phyloP scores from a whole-genome alignment of 2,888 invertebrate genomes.

The Limnephilus rhombicus region DNA sequence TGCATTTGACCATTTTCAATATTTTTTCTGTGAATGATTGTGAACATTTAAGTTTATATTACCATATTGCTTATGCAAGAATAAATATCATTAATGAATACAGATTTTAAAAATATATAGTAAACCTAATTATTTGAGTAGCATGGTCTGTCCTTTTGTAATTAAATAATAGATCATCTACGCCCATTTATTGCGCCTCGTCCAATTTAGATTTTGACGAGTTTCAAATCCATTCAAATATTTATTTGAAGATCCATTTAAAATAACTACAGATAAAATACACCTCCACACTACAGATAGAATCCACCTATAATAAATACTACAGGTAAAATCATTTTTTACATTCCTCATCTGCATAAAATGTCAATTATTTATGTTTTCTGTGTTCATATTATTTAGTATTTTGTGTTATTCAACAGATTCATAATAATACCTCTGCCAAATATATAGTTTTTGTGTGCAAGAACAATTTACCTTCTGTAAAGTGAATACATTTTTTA shows the following conservation, averaged over 20 bases:
- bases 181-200: background rate
- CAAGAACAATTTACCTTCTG: background rate
- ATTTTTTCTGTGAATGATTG: background rate
- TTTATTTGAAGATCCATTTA: background rate
- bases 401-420: background rate
- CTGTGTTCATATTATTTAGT: background rate
- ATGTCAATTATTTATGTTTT: background rate
- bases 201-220: background rate
- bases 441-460: background rate
- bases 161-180: background rate
- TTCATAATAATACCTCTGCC: background rate
- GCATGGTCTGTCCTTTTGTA: background rate
- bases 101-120: background rate
- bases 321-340: background rate
- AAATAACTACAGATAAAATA: too few species aligned
- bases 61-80: background rate
- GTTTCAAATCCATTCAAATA: constrained; percentile 1
- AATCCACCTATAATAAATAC: too few species aligned
- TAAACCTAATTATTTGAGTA: background rate
- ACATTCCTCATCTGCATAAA: background rate
- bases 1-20: background rate
- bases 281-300: too few species aligned
- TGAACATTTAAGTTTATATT: background rate
- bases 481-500: constrained; percentile 13
- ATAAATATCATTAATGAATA: background rate